Evolutionary conservation across 2,888 invertebrate genomes (phyloP).

Genomic region (Ectemnius cavifrons): DNA sequence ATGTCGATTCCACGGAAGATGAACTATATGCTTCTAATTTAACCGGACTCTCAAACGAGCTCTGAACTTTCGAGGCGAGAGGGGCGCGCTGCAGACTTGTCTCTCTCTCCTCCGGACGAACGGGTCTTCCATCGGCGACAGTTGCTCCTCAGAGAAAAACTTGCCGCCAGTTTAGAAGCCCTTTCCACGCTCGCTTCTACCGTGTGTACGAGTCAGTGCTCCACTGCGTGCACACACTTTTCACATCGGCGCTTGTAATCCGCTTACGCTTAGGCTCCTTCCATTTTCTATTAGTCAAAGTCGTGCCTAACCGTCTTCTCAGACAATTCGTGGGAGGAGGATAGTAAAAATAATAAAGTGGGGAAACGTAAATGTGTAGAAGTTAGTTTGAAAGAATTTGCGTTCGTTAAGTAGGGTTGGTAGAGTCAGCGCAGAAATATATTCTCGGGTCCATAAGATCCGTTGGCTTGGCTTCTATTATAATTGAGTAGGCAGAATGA

Average conservation of each 20-base stretch:
- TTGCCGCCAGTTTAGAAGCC: constrained; percentile 35
- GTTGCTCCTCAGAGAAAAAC: constrained; percentile 36
- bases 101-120: constrained; percentile 18
- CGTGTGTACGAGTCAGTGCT: neutral
- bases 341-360: neutral
- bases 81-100: too few relatives aligned
- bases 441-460: too few relatives aligned
- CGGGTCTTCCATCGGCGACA: constrained; percentile 37
- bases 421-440: too few relatives aligned
- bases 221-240: neutral
- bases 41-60: neutral
- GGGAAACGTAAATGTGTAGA: too few relatives aligned
- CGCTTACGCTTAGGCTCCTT: neutral
- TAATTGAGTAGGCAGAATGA: too few relatives aligned
- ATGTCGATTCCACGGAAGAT: neutral
- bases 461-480: too few relatives aligned
- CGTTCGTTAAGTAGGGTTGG: too few relatives aligned
- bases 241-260: neutral
- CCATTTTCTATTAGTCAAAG: constrained; percentile 9
- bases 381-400: too few relatives aligned
- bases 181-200: constrained; percentile 21
- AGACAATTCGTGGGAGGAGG: too few relatives aligned
- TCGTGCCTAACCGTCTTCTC: too few relatives aligned
- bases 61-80: too few relatives aligned
- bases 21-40: constrained; percentile 3